Evolutionary conservation across 2,888 invertebrate genomes (phyloP), one percentile per base, ranked within the genome.

Genomic region (Lissonota sp.): DNA sequence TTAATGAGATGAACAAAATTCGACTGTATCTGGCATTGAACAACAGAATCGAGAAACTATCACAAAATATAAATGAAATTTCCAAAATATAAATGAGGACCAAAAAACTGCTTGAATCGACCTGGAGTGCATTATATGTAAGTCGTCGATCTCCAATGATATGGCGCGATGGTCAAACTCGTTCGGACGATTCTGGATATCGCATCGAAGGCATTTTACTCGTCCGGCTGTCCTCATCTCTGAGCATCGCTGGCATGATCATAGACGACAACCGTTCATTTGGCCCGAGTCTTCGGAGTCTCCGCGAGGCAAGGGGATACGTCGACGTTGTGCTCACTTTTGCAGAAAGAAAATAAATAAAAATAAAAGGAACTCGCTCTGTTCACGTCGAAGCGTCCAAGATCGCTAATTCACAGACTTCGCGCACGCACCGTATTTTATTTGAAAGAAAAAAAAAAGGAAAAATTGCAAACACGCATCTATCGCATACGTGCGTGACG

Each of bases 221-320:
- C 46, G 62, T 44, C 10, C 12, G 44, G 44, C 14, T 37, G 26
- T 73, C 53, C 10, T 44, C 37, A 7, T 63, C 55, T 12, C 60
- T 10, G 57, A 37, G 71, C 62, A 66, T 58, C 57, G 44, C 79
- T 53, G 39, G 42, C 26, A 60, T 60, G 55, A 76, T 76, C 76
- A 69, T 67, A 67, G 62, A 40, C 63, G 80, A 72, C 76, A 76
- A 71, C 79, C 75, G 66, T 76, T 80, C 66, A 72, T 80, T 80
- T 67, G 8, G 49, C 60, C 72, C 51, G 72, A 26, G 62, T 37
- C 53, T 58, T 16, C 40, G 58, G 44, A 26, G 12, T 12, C 57
- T 49, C 46, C 37, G 42, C 26, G 3, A 42, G 53, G 7, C 39
- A 39, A 51, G 40, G 62, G 64, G 44, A 57, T 26, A 14, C 26